phyloP scores from a whole-genome alignment of 1,140 invertebrate species.

The Drosophila azteca region DNA sequence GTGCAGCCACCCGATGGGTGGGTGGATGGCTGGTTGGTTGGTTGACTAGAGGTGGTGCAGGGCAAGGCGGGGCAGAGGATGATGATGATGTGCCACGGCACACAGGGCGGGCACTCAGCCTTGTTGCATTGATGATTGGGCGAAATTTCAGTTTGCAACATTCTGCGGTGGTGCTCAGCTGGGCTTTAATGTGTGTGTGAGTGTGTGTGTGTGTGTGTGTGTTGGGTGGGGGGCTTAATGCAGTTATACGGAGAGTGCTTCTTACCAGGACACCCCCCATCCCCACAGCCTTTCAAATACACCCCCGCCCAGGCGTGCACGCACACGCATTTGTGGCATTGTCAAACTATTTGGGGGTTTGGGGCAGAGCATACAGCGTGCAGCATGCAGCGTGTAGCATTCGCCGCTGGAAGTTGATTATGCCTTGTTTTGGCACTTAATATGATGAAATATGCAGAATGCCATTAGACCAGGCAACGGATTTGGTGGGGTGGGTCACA shows the following conservation, averaged over 20 bases:
- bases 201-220: conserved; percentile 5
- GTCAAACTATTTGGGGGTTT: conserved; percentile 15
- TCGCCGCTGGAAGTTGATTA: conserved; percentile 62
- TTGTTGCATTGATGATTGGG: conserved; percentile 33
- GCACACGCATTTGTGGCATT: conserved; percentile 20
- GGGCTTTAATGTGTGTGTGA: neutral
- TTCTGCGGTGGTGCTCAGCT: conserved; percentile 9
- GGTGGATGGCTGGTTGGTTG: too few species aligned
- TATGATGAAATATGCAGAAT: conserved; percentile 81
- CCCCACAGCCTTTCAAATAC: neutral
- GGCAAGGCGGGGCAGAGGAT: neutral
- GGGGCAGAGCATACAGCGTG: neutral
- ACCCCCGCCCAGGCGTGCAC: neutral
- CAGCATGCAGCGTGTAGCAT: conserved; percentile 19
- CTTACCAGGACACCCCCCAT: conserved; percentile 16
- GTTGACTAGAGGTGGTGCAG: too few species aligned
- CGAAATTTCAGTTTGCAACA: conserved; percentile 33
- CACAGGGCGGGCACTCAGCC: conserved; percentile 1
- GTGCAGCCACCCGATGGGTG: conserved; percentile 56
- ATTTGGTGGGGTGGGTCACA: conserved; percentile 3
- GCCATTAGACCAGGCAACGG: conserved; percentile 56
- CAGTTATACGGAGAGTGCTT: conserved; percentile 34
- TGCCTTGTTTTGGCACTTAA: conserved; percentile 81
- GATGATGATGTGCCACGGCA: neutral
- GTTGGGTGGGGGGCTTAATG: conserved; percentile 11